These are phyloP conservation scores for Halichoerus grypus DNA, from an alignment of 2,113 vertebrate genomes.

Conservation along the genomic window DNA sequence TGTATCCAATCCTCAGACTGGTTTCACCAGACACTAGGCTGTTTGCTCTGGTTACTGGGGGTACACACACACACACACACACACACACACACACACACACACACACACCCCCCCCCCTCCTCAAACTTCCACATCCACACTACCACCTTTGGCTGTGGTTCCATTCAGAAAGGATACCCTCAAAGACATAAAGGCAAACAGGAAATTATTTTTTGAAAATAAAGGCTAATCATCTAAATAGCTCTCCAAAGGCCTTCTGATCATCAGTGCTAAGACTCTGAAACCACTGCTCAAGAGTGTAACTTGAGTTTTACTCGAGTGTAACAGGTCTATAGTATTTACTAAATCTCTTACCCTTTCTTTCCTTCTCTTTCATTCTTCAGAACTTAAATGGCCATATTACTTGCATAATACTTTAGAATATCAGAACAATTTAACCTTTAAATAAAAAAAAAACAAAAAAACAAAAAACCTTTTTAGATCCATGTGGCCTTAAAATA, in stretches of 20 bases:
- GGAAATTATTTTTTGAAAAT: not conserved
- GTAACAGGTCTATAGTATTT: not conserved
- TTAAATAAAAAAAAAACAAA: not conserved
- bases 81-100: not conserved
- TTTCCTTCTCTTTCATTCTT: not conserved
- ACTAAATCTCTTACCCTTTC: not conserved
- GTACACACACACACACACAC: not conserved
- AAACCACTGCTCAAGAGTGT: not conserved
- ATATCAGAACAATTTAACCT: not conserved
- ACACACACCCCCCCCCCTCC: not conserved
- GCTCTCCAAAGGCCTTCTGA: not conserved
- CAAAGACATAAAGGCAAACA: not conserved
- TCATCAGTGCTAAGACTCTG: not conserved
- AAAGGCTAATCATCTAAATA: not conserved
- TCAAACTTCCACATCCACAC: not conserved
- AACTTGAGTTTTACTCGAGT: not conserved
- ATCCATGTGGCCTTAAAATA: not conserved
- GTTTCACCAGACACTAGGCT: not conserved
- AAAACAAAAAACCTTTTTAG: not conserved
- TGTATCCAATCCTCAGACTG: not conserved
- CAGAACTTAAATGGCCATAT: not conserved
- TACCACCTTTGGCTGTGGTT: not conserved
- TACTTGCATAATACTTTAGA: not conserved
- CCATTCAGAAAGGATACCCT: not conserved
- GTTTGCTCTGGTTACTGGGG: not conserved